Evolutionary conservation across 2,797 vertebrate genomes (phyloP).

Genomic region (Oreortyx pictus): DNA sequence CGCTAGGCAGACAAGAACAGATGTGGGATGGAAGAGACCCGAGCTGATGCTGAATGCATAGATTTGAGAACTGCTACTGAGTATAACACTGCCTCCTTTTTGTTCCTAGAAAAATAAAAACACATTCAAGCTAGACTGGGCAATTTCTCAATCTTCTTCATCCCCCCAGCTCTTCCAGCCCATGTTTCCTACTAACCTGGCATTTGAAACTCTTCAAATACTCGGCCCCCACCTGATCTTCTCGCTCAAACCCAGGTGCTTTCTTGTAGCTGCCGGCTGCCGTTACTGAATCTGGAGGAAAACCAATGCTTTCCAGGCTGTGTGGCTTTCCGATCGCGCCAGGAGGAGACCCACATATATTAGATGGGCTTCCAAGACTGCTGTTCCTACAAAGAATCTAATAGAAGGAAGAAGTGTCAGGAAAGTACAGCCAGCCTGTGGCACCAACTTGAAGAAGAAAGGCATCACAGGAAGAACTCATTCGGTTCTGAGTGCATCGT

Average conservation of each 20-base stretch:
- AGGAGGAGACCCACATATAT: slow-evolving; percentile 86
- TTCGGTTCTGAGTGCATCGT: neutral
- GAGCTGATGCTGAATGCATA: neutral
- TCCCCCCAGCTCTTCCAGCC: slow-evolving; percentile 28
- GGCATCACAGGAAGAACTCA: neutral
- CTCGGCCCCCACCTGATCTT: slow-evolving; percentile 90
- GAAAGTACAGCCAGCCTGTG: neutral
- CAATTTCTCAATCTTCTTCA: slow-evolving; percentile 16
- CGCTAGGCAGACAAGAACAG: slow-evolving; percentile 29
- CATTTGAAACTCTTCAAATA: slow-evolving; percentile 85
- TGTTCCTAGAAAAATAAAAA: neutral
- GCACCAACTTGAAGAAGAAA: neutral
- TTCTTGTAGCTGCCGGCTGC: slow-evolving; percentile 91
- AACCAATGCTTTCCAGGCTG: slow-evolving; percentile 84
- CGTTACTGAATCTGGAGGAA: slow-evolving; percentile 84
- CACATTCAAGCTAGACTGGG: neutral
- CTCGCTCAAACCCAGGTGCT: slow-evolving; percentile 96
- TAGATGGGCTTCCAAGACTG: slow-evolving; percentile 84
- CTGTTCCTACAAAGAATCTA: slow-evolving; percentile 86
- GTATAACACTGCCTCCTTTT: neutral
- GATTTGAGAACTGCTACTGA: neutral
- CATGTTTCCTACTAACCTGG: slow-evolving; percentile 77
- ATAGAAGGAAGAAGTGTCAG: slow-evolving; percentile 57
- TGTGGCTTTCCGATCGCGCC: slow-evolving; percentile 89
- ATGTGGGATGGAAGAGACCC: neutral